A percentile compares a stretch with the other conserved stretches of the same genome.
Evolutionary conservation across 2,797 vertebrate species (phyloP).

Genomic region (Urophycis tenuis): DNA sequence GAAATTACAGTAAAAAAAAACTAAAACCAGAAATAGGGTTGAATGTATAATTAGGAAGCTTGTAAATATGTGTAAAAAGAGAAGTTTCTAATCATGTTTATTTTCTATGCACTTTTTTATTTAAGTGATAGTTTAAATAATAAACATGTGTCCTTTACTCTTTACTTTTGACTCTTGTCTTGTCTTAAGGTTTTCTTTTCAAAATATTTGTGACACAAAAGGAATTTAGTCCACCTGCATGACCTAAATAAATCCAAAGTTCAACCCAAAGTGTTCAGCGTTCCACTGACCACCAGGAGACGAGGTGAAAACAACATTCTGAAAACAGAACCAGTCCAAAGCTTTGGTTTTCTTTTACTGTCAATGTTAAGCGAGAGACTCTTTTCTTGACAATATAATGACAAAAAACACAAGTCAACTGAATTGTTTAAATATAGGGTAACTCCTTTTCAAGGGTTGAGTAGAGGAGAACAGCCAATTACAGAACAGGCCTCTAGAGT

Average conservation of each 20-base stretch:
- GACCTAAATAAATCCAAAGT: neutral
- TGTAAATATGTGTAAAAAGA: slow-evolving; percentile 99
- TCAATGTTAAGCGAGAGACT: neutral
- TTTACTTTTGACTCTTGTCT: slow-evolving; percentile 37
- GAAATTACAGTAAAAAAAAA: slow-evolving; percentile 82
- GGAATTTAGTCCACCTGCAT: neutral
- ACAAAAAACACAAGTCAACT: neutral
- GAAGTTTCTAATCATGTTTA: slow-evolving; percentile 99
- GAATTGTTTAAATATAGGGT: neutral
- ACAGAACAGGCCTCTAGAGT: slow-evolving; percentile 36
- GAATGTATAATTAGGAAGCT: slow-evolving; percentile 97
- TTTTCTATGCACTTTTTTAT: slow-evolving; percentile 99
- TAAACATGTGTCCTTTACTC: slow-evolving; percentile 99
- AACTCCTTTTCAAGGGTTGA: slow-evolving; percentile 30
- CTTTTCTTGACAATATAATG: neutral
- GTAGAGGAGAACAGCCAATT: slow-evolving; percentile 44
- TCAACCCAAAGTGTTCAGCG: neutral
- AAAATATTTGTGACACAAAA: neutral
- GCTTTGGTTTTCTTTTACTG: neutral
- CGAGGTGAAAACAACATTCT: neutral
- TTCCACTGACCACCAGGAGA: neutral
- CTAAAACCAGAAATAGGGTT: slow-evolving; percentile 92
- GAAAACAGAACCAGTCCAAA: neutral
- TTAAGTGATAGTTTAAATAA: slow-evolving; percentile 99
- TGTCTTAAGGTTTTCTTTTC: slow-evolving; percentile 13